Evolutionary conservation across 2,888 invertebrate species (phyloP).

Genomic region (Microctonus aethiopoides): DNA sequence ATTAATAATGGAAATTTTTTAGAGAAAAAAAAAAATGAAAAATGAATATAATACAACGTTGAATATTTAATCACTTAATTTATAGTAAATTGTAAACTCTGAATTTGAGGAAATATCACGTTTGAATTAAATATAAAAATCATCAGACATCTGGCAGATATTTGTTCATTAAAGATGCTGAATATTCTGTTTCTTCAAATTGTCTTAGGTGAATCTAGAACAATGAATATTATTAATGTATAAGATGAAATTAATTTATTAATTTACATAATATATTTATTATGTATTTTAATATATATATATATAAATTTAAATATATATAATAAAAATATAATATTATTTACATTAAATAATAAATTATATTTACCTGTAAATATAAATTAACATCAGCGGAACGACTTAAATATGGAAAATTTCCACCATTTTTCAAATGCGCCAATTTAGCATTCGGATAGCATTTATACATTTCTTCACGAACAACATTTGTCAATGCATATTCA

Average conservation of each 20-base stretch:
- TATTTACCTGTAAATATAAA: conserved; percentile 83
- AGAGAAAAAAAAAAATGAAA: not conserved
- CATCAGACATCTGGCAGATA: not conserved
- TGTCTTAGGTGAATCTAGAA: conserved; percentile 79
- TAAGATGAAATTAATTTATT: too few relatives aligned
- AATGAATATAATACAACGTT: too few relatives aligned
- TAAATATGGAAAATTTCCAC: conserved; percentile 91
- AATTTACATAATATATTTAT: too few relatives aligned
- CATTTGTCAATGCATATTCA: conserved; percentile 82
- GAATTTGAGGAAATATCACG: too few relatives aligned
- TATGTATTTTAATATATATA: too few relatives aligned
- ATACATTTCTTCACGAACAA: conserved; percentile 83
- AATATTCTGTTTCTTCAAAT: conserved; percentile 74
- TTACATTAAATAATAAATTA: too few relatives aligned
- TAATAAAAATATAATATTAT: too few relatives aligned
- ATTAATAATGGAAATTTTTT: too few relatives aligned
- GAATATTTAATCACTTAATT: too few relatives aligned
- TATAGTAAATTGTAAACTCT: too few relatives aligned
- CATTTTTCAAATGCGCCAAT: conserved; percentile 86
- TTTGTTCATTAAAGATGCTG: conserved; percentile 61
- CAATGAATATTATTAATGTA: conserved; percentile 33
- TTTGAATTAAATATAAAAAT: not conserved
- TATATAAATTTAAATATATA: too few relatives aligned
- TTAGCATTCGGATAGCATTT: conserved; percentile 89
- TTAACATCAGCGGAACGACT: conserved; percentile 91